These are phyloP conservation scores for Tipula lateralis DNA, from an alignment of 2,888 invertebrate species.

Conservation along the genomic window DNA sequence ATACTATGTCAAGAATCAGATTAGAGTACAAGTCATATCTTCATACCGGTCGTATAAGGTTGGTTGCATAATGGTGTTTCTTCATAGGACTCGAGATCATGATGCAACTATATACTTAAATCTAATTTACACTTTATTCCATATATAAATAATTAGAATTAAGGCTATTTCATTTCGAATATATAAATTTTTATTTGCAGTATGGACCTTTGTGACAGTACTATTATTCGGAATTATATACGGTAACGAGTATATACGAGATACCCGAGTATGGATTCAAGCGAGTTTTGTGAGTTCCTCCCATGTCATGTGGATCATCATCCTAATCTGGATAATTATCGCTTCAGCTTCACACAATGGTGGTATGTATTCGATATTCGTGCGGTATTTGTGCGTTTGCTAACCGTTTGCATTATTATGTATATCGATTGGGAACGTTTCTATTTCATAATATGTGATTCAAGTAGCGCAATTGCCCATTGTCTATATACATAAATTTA, in stretches of 20 bases:
- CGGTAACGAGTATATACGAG: conserved; percentile 37
- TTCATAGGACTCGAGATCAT: too few species aligned
- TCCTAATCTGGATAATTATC: conserved; percentile 49
- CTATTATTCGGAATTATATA: conserved; percentile 38
- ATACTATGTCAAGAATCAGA: too few species aligned
- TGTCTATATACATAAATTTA: background rate
- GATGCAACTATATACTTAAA: too few species aligned
- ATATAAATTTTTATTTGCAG: conserved; percentile 35
- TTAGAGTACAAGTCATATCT: too few species aligned
- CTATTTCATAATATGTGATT: background rate
- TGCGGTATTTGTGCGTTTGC: too few species aligned
- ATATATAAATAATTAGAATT: too few species aligned
- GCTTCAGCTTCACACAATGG: conserved; percentile 44
- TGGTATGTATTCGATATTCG: conserved; percentile 36
- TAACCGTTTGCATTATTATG: too few species aligned
- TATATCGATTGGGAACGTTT: background rate
- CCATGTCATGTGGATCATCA: conserved; percentile 50
- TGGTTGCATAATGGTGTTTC: too few species aligned
- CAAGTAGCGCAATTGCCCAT: conserved; percentile 19
- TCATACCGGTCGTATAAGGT: too few species aligned
- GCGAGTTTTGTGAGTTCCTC: conserved; percentile 47
- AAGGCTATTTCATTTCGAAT: background rate
- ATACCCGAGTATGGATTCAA: conserved; percentile 36
- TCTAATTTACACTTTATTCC: too few species aligned
- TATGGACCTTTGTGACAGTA: conserved; percentile 39